These are phyloP conservation scores for Elanus axillaris DNA, from an alignment of 2,113 vertebrate genomes.

Conservation along the genomic window DNA sequence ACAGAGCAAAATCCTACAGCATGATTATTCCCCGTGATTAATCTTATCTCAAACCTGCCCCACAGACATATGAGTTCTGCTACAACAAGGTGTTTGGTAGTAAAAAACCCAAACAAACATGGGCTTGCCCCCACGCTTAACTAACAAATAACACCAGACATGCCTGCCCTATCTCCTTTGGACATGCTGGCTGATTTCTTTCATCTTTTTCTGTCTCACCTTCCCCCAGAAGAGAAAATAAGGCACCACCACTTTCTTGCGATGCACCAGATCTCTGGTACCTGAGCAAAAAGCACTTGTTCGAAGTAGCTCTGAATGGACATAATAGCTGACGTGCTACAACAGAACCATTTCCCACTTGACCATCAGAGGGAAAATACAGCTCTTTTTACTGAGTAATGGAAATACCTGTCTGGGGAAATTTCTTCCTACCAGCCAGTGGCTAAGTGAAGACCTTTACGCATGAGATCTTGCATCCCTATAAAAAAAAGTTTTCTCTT, in stretches of 20 bases:
- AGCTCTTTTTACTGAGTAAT: neutral
- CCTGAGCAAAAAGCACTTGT: neutral
- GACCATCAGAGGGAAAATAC: neutral
- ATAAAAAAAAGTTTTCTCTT: neutral
- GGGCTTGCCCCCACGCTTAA: neutral
- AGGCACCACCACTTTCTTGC: neutral
- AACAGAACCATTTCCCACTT: neutral
- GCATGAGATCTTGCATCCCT: neutral
- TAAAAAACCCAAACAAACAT: neutral
- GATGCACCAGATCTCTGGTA: neutral
- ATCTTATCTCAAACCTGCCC: neutral
- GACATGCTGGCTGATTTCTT: accelerated
- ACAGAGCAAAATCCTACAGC: neutral
- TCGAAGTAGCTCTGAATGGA: neutral
- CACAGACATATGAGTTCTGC: neutral
- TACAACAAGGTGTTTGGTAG: neutral
- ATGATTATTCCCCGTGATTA: neutral
- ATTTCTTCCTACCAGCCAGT: neutral
- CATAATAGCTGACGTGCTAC: neutral
- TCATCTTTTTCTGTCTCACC: neutral
- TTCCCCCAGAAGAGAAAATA: neutral
- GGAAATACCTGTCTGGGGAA: neutral
- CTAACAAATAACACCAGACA: neutral
- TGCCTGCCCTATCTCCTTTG: neutral
- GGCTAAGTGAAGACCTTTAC: neutral